Evolutionary conservation across 2,113 vertebrate genomes (phyloP), one percentile per base, ranked within the genome.

Genomic region (Nothoprocta pentlandii): DNA sequence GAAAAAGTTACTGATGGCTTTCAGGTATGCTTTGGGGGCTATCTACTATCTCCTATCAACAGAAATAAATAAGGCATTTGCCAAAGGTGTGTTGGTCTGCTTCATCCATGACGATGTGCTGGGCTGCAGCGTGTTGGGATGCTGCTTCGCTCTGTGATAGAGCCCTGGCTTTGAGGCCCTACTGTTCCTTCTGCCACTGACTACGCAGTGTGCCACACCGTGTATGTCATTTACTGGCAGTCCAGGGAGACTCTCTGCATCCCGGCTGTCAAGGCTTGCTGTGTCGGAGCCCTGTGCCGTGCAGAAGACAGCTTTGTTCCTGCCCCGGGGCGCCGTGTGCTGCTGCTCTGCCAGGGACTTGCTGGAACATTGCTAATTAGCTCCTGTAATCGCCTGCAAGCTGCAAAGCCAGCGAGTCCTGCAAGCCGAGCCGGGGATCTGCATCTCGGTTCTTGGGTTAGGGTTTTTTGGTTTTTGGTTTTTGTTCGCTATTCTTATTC

Each of bases 261-360:
- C 64, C 85, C 47, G 64, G 34, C 61, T 80, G 90, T 80, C 87
- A 78, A 9, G 4, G 34, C 34, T 22, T 26, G 34, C 56, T 66
- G 79, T 56, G 92, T 93, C 56, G 58, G 69, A 25, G 64, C 47
- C 58, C 32, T n/a, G 54, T 59, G 32, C 2, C 16, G 20, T 62
- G 73, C 2, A 0, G 73, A 44, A 88, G 76, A 47, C 2, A 58
- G 73, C 80, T 95, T 95, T 95, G 66, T 84, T 95, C 69, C 58
- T 94, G 80, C 53, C 73, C 77, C 4, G 5, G 92, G 66, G 92
- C 88, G 61, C 61, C 59, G 61, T 66, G 83, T 84, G 67, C 93
- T 85, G 56, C 73, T 90, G 46, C 34, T 84, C 56, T 12, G 51
- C 46, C 76, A 54, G 41, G 32, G 49, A 51, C 46, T n/a, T 0